Percentiles rank a stretch among this genome's conserved stretches.
Evolutionary conservation across 2,797 vertebrate species (phyloP).

Genomic region (Rhabdomys pumilio): DNA sequence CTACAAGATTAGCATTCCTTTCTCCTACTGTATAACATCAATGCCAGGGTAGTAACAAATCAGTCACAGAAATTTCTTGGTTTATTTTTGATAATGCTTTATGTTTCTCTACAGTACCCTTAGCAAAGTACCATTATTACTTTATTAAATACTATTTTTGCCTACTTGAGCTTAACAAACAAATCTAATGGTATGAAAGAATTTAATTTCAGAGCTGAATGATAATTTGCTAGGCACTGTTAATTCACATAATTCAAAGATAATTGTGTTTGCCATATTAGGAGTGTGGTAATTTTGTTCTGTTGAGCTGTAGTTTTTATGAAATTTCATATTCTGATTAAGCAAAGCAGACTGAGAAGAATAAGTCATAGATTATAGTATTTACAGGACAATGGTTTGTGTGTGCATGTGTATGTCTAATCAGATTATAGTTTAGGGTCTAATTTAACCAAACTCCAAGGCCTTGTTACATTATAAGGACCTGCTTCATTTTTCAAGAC

Average conservation of each 20-base stretch:
- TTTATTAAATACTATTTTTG: slow-evolving; percentile 91
- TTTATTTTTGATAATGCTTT: slow-evolving; percentile 88
- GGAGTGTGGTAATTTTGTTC: slow-evolving; percentile 90
- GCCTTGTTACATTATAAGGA: slow-evolving; percentile 18
- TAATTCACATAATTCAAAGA: slow-evolving; percentile 93
- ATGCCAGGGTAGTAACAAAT: slow-evolving; percentile 81
- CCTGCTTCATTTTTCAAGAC: slow-evolving; percentile 24
- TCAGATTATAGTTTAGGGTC: slow-evolving; percentile 48
- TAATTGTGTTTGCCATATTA: slow-evolving; percentile 92
- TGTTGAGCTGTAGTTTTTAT: slow-evolving; percentile 89
- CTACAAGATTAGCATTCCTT: slow-evolving; percentile 74
- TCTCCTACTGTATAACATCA: slow-evolving; percentile 74
- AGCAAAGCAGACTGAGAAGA: slow-evolving; percentile 83
- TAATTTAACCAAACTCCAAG: slow-evolving; percentile 60
- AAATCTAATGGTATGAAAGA: slow-evolving; percentile 93
- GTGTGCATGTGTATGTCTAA: slow-evolving; percentile 64
- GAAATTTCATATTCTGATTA: slow-evolving; percentile 90
- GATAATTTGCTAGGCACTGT: slow-evolving; percentile 92
- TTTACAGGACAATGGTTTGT: slow-evolving; percentile 55
- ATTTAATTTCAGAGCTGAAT: slow-evolving; percentile 93
- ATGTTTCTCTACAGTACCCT: slow-evolving; percentile 88
- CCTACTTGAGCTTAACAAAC: slow-evolving; percentile 92
- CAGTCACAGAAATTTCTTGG: slow-evolving; percentile 85
- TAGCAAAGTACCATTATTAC: slow-evolving; percentile 88
- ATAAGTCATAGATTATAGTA: slow-evolving; percentile 71